Base-by-base conservation (phyloP, 92 coral and sea anemone genomes). In the Micromussa lordhowensis region DNA sequence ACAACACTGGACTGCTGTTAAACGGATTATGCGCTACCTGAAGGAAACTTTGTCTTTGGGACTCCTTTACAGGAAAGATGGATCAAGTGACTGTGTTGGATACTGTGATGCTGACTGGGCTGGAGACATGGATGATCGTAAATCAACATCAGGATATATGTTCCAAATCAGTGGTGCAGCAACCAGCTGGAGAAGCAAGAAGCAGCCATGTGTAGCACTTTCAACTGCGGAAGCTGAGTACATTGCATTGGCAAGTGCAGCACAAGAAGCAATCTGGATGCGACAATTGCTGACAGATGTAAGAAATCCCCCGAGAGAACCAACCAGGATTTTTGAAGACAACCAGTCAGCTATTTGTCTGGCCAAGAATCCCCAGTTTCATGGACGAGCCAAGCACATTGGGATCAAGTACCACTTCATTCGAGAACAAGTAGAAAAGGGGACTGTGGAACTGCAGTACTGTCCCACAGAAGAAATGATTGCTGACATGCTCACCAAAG, bases 171-270 rank as follows among this genome's bases (percentile, higher is more conserved):
- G 81, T 79, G 91, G 89, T 71, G 90, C 90, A 49, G 89, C 90
- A 72, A 78, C 87, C 68, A 93, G 96, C 91, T 93, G 96, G 94
- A 83, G 92, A 88, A 91, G 92, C 86, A 93, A 93, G 90, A 93
- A 91, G 64, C 93, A 90, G 74, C 57, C 88, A 28, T 93, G 94
- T 85, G 91, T 93, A 48, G 94, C 96, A 12, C 71, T n/a, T 93
- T 93, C 96, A 10, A 93, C 94, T 2, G 94, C 92, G 5, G 95
- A 90, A 36, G 95, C 93, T 4, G 95, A 93, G 55, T 87, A 91
- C 73, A 87, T 91, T 31, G 93, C 91, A 15, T 78, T 91, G 75
- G 68, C 96, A 40, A 58, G 72, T 1, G 93, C 93, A 10, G 89
- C 83, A 5, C 88, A 90, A 90, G 93, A 93, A 80, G 89, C 95